Evolutionary conservation across 2,888 invertebrate species (phyloP), one percentile per base, ranked within the genome.

Genomic region (Busseola fusca): DNA sequence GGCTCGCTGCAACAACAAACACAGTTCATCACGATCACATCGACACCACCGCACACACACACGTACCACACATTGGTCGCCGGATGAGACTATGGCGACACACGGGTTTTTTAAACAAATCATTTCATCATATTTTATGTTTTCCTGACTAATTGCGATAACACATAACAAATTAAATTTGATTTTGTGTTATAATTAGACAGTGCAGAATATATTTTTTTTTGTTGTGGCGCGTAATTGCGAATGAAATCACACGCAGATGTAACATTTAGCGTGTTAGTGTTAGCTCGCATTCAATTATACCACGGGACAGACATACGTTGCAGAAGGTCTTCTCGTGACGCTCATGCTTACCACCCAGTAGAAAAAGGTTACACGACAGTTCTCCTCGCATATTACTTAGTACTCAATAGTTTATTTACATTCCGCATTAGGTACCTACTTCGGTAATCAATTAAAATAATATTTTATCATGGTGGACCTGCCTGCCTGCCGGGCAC

Each of bases 81-180:
- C 76, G 56, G 70, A 64, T 57, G 63, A n/a, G 37, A 25, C 16
- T 3, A 27, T 10, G 16, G 30, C 70, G 56, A 64, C 60, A 27
- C 34, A 25, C n/a, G 30, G 21, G 14, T 54, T 77, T 65, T 45
- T 65, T 45, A 77, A 62, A 77, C 30, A 62, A 70, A 58, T 59
- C 0, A 64, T 64, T 81, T 69, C 16, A 58, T 56, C 48, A 54
- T 25, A 70, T 58, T 77, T 81, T 74, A 81, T 25, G 48, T 62
- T 65, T 78, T 78, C 62, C 64, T 78, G 72, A 30, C 1, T 64
- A 45, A 52, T 78, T 62, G 50, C 50, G 58, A 66, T 78, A 63
- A 63, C 30, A 58, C 57, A 48, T 21, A n/a, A 21, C 59, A 65
- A 64, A 76, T 62, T 16, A 67, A 76, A 67, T 34, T 18, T n/a